Evolutionary conservation across 2,888 invertebrate species (phyloP), one percentile per base, ranked within the genome.

Genomic region (Marronus borbonicus): DNA sequence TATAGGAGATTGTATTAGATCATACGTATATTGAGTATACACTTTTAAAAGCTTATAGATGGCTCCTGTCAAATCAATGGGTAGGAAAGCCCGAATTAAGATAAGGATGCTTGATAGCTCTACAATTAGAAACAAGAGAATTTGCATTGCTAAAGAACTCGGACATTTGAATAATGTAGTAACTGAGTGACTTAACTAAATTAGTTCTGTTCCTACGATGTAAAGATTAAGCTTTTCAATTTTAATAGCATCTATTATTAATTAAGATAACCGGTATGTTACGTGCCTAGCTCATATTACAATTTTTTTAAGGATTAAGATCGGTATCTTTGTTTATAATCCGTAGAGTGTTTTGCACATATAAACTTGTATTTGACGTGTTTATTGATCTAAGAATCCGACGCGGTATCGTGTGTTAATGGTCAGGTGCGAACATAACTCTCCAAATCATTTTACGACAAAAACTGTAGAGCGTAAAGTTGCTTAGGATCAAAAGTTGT

Each of bases 141-240:
- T 72, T 72, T 72, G 72, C 72, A 72, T 72, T 72, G 60, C 72
- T 72, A 72, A 72, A 36, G 39, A 72, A 60, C 58, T 72, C 12
- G 20, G 60, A 14, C 72, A 28, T 72, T 66, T 60, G n/a, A 60
- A 8, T 72, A 28, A 31, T 17, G 8, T 44, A 60, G 39, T 60
- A 36, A 39, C 10, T 36, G 14, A 36, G 36, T 39, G 17, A 55
- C 17, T 36, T 44, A 72, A 39, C 58, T 72, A 39, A 60, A 72
- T 72, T 17, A 24, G 39, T 60, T 58, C 72, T 58, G 49, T 50
- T 24, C 44, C 20, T 31, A 20, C 24, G 24, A 8, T 68, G 17
- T 24, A 44, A 44, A 68, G 66, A 68, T 68, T 28, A 24, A 68
- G 24, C 39, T 66, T 64, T 64, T 66, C 44, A 17, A 66, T 44